Evolutionary conservation across 2,888 invertebrate genomes (phyloP), one percentile per base, ranked within the genome.

Genomic region (Diaphora mendica): DNA sequence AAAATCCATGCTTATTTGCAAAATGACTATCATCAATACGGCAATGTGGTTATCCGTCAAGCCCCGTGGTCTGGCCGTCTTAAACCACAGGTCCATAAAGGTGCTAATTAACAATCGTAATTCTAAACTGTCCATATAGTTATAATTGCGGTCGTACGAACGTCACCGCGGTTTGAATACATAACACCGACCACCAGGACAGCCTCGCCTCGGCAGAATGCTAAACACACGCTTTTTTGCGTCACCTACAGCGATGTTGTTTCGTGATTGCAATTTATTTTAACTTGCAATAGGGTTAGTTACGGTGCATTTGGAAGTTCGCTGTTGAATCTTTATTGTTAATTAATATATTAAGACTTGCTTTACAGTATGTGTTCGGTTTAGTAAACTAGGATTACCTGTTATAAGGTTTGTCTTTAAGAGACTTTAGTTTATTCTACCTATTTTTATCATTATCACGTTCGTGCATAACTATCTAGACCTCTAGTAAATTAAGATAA

Each of bases 141-240:
- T 87, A 87, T 87, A 87, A 87, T 87, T 86, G 87, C 73, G 73
- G 72, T 77, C 78, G 72, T 78, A 74, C 76, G 72, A 73, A 78
- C 51, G 15, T 69, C 35, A 39, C 26, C 74, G 70, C 79, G 78
- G 71, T 70, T 71, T 75, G 84, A 80, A 84, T 84, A 84, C 76
- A 76, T 68, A 85, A 84, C 77, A 20, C 13, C 78, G 90, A 90
- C 90, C 90, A 90, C 90, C 90, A 78, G 81, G 80, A 59, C 76
- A 68, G 86, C 55, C 64, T 70, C 72, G 74, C 76, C 77, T 70
- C 70, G 42, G 64, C 78, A 80, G 84, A 79, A 86, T 85, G 85
- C 82, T 85, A 86, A 84, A 76, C 85, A 73, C 74, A 77, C 55
- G 75, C 75, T 81, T 86, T 88, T 89, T 89, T 87, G 87, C 86